Conservation (phyloP, 2,113 vertebrate genomes). For the Pluvialis apricaria region DNA sequence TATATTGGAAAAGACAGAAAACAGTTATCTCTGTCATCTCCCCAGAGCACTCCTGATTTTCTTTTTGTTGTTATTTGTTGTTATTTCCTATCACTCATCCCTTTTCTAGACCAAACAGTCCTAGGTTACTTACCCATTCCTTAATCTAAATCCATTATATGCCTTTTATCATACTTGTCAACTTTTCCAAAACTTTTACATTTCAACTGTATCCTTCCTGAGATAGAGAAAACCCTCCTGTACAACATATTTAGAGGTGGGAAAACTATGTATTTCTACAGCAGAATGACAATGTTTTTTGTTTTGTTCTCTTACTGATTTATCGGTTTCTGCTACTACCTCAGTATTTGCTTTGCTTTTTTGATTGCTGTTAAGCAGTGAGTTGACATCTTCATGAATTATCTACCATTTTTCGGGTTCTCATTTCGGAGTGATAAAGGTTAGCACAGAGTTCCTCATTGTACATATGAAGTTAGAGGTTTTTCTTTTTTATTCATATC, state of each 20-base stretch:
- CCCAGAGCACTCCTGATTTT: neutral
- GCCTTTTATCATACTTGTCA: neutral
- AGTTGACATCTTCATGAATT: neutral
- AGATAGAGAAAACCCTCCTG: neutral
- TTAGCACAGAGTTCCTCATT: neutral
- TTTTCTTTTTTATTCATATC: neutral
- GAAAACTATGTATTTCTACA: neutral
- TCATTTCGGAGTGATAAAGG: neutral
- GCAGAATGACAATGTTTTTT: rapidly evolving
- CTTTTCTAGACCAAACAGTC: neutral
- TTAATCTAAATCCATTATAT: neutral
- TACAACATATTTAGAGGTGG: neutral
- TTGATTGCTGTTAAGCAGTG: neutral
- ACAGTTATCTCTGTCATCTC: neutral
- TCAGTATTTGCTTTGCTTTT: neutral
- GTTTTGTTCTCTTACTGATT: neutral
- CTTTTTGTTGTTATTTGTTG: neutral
- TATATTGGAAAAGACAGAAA: neutral
- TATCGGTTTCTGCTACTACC: neutral
- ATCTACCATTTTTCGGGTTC: neutral
- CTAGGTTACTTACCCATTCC: neutral
- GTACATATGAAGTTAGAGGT: neutral
- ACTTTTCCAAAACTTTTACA: neutral
- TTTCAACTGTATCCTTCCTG: neutral
- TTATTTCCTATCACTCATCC: neutral